Evolutionary conservation across 2,888 invertebrate species (phyloP), one percentile per base, ranked within the genome.

Genomic region (Prostheceraeus crozeri): DNA sequence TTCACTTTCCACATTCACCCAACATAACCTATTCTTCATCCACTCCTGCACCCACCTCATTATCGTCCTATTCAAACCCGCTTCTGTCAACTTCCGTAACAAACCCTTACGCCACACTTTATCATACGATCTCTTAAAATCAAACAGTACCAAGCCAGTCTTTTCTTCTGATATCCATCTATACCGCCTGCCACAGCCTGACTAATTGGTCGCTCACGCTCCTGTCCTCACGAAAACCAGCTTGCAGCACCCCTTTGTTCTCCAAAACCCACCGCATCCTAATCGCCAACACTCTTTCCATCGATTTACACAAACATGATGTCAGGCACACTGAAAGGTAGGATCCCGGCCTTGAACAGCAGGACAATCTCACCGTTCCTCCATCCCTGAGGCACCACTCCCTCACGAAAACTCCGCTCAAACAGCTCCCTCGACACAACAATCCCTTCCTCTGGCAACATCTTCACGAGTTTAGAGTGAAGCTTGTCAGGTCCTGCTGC

Each of bases 161-260:
- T 4, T 40, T n/a, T 40, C n/a, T 14, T 40, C n/a, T n/a, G n/a
- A n/a, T n/a, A n/a, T n/a, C n/a, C n/a, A n/a, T n/a, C n/a, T n/a
- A n/a, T n/a, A n/a, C n/a, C n/a, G n/a, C n/a, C n/a, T 40, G 40
- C n/a, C 14, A 40, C 40, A 40, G 40, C 14, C 40, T 40, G 8
- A 40, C 6, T 14, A 40, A 19, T 14, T 40, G 40, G 40, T 40
- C 40, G 6, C 19, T 19, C 4, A 19, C 6, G 4, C 14, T 16
- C 19, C 14, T 40, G 14, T 40, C 19, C 6, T 6, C 40, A 16
- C 40, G n/a, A 14, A 40, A 40, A 4, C 40, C 40, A 6, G 40
- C 40, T 40, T 40, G 40, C 8, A 40, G n/a, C 14, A 40, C 6
- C 6, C 40, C 40, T n/a, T 33, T 33, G n/a, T n/a, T 33, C n/a